These are phyloP conservation scores for Sarcophilus harrisii DNA, from an alignment of 2,797 vertebrate genomes.

Conservation along the genomic window DNA sequence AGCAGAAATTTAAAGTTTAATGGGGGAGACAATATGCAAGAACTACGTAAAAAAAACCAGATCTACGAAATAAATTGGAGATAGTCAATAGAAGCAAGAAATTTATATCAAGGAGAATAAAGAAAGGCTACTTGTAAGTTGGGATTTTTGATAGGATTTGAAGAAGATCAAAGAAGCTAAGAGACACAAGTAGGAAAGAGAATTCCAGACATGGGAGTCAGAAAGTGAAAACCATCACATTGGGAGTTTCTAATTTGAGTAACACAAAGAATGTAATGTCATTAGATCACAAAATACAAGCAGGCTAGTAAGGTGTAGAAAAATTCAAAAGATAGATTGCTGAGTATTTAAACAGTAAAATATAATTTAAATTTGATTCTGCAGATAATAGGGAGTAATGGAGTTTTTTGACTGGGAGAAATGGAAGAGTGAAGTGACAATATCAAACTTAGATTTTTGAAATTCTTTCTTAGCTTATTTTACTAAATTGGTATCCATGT, in stretches of 20 bases:
- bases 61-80: not conserved
- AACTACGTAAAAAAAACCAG: not conserved
- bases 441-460: not conserved
- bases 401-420: not conserved
- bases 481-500: not conserved
- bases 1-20: not conserved
- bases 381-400: not conserved
- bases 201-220: not conserved
- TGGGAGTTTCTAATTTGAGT: not conserved
- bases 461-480: not conserved
- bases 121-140: not conserved
- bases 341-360: not conserved
- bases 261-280: not conserved
- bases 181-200: not conserved
- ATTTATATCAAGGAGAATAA: not conserved
- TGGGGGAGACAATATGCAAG: not conserved
- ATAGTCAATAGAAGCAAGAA: not conserved
- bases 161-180: not conserved
- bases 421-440: not conserved
- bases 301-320: not conserved
- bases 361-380: not conserved
- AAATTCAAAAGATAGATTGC: not conserved
- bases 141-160: not conserved
- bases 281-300: not conserved
- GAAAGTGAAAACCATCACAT: not conserved